Evolutionary conservation across 2,797 vertebrate genomes (phyloP).

Genomic region (Hirundo rustica): DNA sequence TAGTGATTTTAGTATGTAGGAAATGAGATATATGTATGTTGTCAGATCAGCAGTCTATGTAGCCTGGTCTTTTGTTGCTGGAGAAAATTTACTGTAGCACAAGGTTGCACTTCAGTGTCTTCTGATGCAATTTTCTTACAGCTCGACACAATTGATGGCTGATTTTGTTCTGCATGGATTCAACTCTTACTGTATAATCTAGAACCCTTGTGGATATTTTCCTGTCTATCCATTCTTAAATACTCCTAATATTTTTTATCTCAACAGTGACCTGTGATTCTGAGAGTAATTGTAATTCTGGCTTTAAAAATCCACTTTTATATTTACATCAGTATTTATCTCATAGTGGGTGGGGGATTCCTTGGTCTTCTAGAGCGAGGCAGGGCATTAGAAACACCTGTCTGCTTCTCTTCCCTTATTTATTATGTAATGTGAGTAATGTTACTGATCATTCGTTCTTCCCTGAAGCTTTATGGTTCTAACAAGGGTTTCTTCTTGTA

Average conservation of each 20-base stretch:
- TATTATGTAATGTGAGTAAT: not conserved
- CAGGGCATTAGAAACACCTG: not conserved
- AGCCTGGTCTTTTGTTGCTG: not conserved
- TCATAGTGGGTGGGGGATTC: not conserved
- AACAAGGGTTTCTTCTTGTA: conserved; percentile 39
- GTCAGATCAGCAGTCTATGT: not conserved
- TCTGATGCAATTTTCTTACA: not conserved
- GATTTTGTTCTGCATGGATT: not conserved
- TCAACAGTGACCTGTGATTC: not conserved
- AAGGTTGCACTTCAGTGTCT: not conserved
- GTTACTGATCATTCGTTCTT: not conserved
- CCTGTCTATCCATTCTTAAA: not conserved
- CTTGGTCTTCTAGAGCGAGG: not conserved
- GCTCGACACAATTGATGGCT: not conserved
- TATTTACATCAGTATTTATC: not conserved
- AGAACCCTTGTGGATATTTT: not conserved
- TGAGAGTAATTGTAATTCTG: not conserved
- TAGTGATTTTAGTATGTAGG: not conserved
- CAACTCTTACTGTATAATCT: not conserved
- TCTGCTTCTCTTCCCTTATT: not conserved
- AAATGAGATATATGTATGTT: not conserved
- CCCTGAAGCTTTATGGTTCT: conserved; percentile 19
- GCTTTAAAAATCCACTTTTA: not conserved
- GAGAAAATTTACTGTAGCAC: not conserved
- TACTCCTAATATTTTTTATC: not conserved